Evolutionary conservation across 2,888 invertebrate species (phyloP).

Genomic region (Platycheirus albimanus): DNA sequence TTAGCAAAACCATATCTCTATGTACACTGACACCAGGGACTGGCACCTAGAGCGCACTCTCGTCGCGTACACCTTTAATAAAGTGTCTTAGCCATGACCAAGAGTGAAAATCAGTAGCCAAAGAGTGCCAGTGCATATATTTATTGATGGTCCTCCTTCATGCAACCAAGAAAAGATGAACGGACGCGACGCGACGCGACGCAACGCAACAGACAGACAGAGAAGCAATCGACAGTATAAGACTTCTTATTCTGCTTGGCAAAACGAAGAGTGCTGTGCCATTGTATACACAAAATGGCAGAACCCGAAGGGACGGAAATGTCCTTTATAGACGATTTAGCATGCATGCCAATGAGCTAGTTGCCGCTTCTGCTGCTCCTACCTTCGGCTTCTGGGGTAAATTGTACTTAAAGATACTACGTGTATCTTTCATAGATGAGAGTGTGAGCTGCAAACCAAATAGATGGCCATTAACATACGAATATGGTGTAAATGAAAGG

Average conservation of each 20-base stretch:
- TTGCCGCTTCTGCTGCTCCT: conserved; percentile 12
- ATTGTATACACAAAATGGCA: conserved; percentile 20
- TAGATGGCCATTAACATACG: conserved; percentile 73
- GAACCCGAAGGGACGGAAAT: conserved; percentile 70
- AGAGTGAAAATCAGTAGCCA: conserved; percentile 74
- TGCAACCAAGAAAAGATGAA: conserved; percentile 43
- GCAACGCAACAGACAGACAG: conserved; percentile 10
- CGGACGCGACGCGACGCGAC: too few species aligned
- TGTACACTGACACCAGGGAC: conserved; percentile 67
- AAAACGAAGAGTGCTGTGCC: conserved; percentile 17
- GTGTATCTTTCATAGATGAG: conserved; percentile 46
- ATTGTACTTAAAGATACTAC: conserved; percentile 14
- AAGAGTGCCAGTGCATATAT: conserved; percentile 73
- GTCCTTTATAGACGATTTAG: conserved; percentile 74
- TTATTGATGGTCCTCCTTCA: conserved; percentile 72
- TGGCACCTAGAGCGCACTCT: conserved; percentile 60
- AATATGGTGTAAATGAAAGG: conserved; percentile 74
- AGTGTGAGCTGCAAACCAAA: conserved; percentile 72
- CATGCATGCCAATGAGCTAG: conserved; percentile 73
- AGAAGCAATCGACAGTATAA: conserved; percentile 43
- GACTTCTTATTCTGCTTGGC: too few species aligned
- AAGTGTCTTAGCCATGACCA: conserved; percentile 65
- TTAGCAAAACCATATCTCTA: conserved; percentile 69
- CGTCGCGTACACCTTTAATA: conserved; percentile 37
- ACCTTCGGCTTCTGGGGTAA: neutral